Conservation (phyloP, 2,888 invertebrate genomes). For the Zygogramma bicolorata region DNA sequence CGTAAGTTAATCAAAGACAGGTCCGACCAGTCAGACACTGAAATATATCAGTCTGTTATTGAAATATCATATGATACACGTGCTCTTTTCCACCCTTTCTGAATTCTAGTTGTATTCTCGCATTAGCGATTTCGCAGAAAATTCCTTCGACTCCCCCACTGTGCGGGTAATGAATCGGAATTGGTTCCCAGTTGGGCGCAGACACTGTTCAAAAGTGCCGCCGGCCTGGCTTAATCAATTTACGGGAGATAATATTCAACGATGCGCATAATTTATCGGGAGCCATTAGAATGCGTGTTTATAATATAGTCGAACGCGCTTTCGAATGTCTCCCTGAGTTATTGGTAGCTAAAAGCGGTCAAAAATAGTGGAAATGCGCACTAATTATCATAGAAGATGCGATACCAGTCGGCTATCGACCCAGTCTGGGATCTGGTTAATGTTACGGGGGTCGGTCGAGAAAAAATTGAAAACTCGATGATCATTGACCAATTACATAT, state of each 20-base stretch:
- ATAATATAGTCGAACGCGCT: constrained; percentile 9
- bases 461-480: neutral
- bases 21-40: too few species aligned
- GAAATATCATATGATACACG: too few species aligned
- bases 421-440: neutral
- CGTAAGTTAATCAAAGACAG: too few species aligned
- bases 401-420: neutral
- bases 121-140: neutral
- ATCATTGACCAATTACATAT: neutral
- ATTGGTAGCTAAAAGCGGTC: constrained; percentile 13
- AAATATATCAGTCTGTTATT: too few species aligned
- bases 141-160: neutral
- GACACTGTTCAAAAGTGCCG: neutral
- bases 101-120: neutral
- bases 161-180: neutral
- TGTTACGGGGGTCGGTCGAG: neutral
- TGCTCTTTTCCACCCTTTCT: neutral
- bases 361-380: constrained; percentile 9
- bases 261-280: constrained; percentile 8
- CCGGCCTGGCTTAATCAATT: neutral
- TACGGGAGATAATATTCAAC: constrained; percentile 10
- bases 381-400: constrained; percentile 12
- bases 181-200: neutral
- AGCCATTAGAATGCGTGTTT: constrained; percentile 11
- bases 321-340: constrained; percentile 3